Evolutionary conservation across 2,113 vertebrate species (phyloP).

Genomic region (Vicugna pacos): DNA sequence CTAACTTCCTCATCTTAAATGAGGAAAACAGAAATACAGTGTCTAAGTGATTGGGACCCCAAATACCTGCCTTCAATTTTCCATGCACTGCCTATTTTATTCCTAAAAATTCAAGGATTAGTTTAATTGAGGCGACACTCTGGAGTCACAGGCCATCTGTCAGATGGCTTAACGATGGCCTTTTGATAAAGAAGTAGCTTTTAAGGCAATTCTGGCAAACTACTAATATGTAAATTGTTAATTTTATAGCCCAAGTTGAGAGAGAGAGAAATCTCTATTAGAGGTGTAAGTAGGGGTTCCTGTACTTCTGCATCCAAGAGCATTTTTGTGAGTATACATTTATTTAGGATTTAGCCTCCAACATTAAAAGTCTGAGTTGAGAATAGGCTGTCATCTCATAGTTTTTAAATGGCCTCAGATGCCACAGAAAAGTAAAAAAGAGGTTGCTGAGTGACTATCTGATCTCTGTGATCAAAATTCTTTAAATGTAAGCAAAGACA

Average conservation of each 20-base stretch:
- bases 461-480: not conserved
- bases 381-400: not conserved
- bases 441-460: conserved; percentile 27
- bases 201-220: not conserved
- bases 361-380: not conserved
- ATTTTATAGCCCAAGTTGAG: conserved; percentile 14
- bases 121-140: conserved; percentile 43
- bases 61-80: conserved; percentile 23
- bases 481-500: conserved; percentile 49
- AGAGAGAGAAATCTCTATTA: conserved; percentile 14
- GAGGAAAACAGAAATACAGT: conserved; percentile 65
- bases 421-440: conserved; percentile 53
- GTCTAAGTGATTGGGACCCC: conserved; percentile 26
- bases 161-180: conserved; percentile 3
- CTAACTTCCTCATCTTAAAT: conserved; percentile 69
- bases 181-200: conserved; percentile 58
- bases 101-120: conserved; percentile 40
- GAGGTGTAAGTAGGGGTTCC: not conserved
- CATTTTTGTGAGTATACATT: not conserved
- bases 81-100: not conserved
- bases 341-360: conserved; percentile 1
- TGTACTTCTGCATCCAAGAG: not conserved
- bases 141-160: conserved; percentile 16
- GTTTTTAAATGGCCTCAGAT: conserved; percentile 15
- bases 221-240: conserved; percentile 45